phyloP scores from a whole-genome alignment of 2,888 invertebrate genomes.

The Pyrocoelia pectoralis region DNA sequence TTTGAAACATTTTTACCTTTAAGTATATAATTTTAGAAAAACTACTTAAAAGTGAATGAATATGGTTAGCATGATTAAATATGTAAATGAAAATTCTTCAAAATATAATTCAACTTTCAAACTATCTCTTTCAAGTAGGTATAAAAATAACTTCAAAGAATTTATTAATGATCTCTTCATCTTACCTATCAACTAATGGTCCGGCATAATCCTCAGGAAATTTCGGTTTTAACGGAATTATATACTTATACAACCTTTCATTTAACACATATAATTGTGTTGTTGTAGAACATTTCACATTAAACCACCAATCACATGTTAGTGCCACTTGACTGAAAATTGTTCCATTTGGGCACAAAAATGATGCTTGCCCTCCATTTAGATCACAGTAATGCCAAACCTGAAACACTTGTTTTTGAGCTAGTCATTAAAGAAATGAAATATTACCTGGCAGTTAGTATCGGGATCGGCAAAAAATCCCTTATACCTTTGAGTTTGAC shows the following conservation, averaged over 20 bases:
- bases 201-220: slow-evolving; percentile 92
- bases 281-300: slow-evolving; percentile 85
- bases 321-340: slow-evolving; percentile 89
- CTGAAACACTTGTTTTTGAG: slow-evolving; percentile 56
- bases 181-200: slow-evolving; percentile 82
- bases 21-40: too few species aligned
- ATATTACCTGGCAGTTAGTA: slow-evolving; percentile 80
- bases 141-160: too few species aligned
- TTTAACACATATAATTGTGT: slow-evolving; percentile 87
- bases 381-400: slow-evolving; percentile 94
- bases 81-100: too few species aligned
- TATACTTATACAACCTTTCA: slow-evolving; percentile 88
- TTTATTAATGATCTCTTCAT: too few species aligned
- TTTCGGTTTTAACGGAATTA: slow-evolving; percentile 84
- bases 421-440: background rate
- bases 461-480: slow-evolving; percentile 91
- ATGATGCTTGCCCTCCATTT: slow-evolving; percentile 89
- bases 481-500: slow-evolving; percentile 86
- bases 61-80: too few species aligned
- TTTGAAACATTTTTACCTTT: too few species aligned
- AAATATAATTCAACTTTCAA: too few species aligned
- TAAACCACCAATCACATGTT: slow-evolving; percentile 95
- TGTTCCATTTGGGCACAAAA: slow-evolving; percentile 89
- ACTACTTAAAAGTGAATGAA: too few species aligned
- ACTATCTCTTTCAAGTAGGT: too few species aligned